These are phyloP conservation scores for Siniperca knerii DNA, from an alignment of 2,113 vertebrate genomes.

Conservation along the genomic window DNA sequence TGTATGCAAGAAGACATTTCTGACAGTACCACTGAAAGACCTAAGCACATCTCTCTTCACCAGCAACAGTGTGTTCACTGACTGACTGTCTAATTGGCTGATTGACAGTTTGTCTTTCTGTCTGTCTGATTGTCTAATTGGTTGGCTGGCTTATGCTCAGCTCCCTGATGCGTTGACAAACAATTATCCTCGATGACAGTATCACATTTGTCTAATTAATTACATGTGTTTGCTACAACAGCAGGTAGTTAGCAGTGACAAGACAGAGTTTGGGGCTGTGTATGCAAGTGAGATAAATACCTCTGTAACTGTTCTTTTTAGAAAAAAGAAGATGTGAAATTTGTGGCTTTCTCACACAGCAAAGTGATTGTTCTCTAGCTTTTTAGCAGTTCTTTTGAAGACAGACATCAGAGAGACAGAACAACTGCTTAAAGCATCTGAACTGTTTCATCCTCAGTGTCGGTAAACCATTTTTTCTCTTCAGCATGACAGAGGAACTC, in stretches of 20 bases:
- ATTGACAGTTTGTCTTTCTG: conserved; percentile 28
- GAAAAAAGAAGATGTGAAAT: conserved; percentile 30
- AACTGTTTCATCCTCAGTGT: conserved; percentile 28
- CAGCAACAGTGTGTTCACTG: conserved; percentile 53
- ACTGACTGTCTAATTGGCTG: conserved; percentile 42
- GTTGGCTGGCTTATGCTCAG: conserved; percentile 61
- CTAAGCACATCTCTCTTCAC: conserved; percentile 69
- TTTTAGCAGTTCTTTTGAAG: conserved; percentile 41
- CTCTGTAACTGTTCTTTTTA: conserved; percentile 32
- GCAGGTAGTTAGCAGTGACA: conserved; percentile 77
- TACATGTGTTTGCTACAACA: conserved; percentile 77
- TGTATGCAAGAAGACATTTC: conserved; percentile 73
- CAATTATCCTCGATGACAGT: conserved; percentile 86
- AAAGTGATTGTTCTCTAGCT: conserved; percentile 12
- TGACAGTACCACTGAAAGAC: conserved; percentile 70
- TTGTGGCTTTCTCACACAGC: conserved; percentile 7
- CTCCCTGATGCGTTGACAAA: conserved; percentile 84
- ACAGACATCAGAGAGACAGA: conserved; percentile 35
- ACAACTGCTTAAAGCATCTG: conserved; percentile 25
- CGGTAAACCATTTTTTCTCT: background rate
- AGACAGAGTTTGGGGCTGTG: conserved; percentile 64
- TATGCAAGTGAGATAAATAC: conserved; percentile 52
- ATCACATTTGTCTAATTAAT: conserved; percentile 88
- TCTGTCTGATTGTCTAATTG: conserved; percentile 53
- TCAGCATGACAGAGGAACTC: conserved; percentile 27